phyloP scores from a whole-genome alignment of 2,888 invertebrate species.

The Tridacna gigas region DNA sequence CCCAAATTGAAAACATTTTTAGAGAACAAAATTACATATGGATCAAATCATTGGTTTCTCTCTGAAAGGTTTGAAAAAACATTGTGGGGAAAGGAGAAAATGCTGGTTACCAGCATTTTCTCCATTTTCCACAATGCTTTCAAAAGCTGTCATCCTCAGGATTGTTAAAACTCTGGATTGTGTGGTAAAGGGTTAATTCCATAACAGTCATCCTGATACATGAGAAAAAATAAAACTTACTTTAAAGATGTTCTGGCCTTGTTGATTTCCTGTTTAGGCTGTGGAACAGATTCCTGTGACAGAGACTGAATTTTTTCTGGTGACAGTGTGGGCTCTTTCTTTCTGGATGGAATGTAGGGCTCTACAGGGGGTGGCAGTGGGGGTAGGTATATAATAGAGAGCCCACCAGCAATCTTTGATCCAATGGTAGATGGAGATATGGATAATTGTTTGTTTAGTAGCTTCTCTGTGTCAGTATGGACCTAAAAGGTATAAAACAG shows the following conservation, averaged over 20 bases:
- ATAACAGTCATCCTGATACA: neutral
- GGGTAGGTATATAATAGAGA: conserved; percentile 80
- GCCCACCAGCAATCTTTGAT: conserved; percentile 77
- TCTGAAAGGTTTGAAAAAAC: too few relatives aligned
- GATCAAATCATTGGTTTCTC: too few relatives aligned
- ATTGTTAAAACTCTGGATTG: too few relatives aligned
- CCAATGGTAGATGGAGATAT: conserved; percentile 74
- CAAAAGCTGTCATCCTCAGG: too few relatives aligned
- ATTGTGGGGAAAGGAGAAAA: too few relatives aligned
- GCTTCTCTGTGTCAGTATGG: conserved; percentile 77
- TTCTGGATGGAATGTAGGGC: conserved; percentile 57
- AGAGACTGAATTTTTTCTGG: conserved; percentile 52
- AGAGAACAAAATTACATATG: too few relatives aligned
- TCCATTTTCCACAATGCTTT: too few relatives aligned
- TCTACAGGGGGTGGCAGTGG: conserved; percentile 78
- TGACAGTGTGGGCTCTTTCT: conserved; percentile 43
- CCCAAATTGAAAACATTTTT: too few relatives aligned
- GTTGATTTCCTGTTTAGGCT: conserved; percentile 34
- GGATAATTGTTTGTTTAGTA: conserved; percentile 67
- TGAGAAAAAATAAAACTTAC: conserved; percentile 58
- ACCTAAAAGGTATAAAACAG: conserved; percentile 61
- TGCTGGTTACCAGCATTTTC: too few relatives aligned
- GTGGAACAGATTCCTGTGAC: conserved; percentile 48
- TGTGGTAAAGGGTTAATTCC: neutral
- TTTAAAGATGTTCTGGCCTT: conserved; percentile 74